Evolutionary conservation across 2,113 vertebrate genomes (phyloP), one percentile per base, ranked within the genome.

Genomic region (Vombatus ursinus): DNA sequence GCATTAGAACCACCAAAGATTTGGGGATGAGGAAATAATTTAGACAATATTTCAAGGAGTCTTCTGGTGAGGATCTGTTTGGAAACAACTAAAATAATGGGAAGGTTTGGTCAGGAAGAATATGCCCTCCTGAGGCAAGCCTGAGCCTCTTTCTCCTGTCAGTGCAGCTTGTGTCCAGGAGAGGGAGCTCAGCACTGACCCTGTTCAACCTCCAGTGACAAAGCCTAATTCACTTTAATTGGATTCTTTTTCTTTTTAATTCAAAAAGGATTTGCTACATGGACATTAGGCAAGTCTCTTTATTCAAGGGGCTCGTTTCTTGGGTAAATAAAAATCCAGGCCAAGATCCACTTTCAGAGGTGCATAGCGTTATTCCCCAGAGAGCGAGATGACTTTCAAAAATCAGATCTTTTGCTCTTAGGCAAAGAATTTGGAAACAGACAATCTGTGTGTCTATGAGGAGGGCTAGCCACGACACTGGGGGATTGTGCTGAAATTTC

Each of bases 221-320:
- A 93, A 90, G 96, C 94, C 97, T 96, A 96, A 91, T 95, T 96
- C 97, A 96, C 97, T 98, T 98, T 98, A 98, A 98, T 98, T 98
- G 97, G 96, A 98, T 97, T 14, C 44, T 95, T 97, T 98, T 90
- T 50, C 48, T 90, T 90, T 98, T 98, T 98, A 98, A 98, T 98
- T 98, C 97, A 98, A 97, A 98, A 98, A 96, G 98, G 98, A 98
- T 98, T 98, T 98, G 96, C 97, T 97, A 96, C 97, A 97, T 97
- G 97, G 98, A 53, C 97, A 90, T 68, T n/a, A 96, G 95, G 97
- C 97, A 97, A 96, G 95, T 95, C 96, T 95, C 93, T 96, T 96
- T 95, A 95, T 97, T 96, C 96, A 89, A 96, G 94, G 97, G 97
- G 77, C 97, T 97, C 95, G 98, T 97, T 97, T 98, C 96, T 96